Percentiles rank a stretch among this genome's conserved stretches.
Conservation (phyloP, 2,888 invertebrate species). For the Labia minor region DNA sequence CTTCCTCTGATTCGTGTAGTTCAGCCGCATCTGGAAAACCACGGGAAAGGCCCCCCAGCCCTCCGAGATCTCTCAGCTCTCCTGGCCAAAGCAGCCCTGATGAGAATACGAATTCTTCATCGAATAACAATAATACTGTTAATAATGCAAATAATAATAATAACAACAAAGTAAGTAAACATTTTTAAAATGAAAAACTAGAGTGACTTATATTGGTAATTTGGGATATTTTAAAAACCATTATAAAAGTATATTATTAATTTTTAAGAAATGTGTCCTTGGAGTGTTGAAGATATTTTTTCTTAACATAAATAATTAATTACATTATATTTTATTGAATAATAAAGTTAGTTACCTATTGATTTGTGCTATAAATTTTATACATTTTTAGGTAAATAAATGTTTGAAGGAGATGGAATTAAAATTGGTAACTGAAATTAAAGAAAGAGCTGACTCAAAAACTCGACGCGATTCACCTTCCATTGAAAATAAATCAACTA, state of each 20-base stretch:
- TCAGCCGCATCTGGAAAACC: slow-evolving; percentile 41
- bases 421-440: slow-evolving; percentile 72
- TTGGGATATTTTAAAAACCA: too few species aligned
- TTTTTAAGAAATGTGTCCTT: too few species aligned
- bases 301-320: too few species aligned
- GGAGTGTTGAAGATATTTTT: too few species aligned
- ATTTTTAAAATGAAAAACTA: slow-evolving; percentile 41
- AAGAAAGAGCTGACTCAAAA: slow-evolving; percentile 61
- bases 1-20: slow-evolving; percentile 47
- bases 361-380: too few species aligned
- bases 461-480: slow-evolving; percentile 36
- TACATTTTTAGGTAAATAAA: not conserved
- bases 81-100: slow-evolving; percentile 8
- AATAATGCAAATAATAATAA: slow-evolving; percentile 30
- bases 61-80: slow-evolving; percentile 32
- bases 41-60: slow-evolving; percentile 36
- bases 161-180: slow-evolving; percentile 33
- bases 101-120: not conserved
- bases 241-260: too few species aligned
- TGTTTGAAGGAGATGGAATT: slow-evolving; percentile 75
- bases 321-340: too few species aligned
- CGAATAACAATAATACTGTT: slow-evolving; percentile 23
- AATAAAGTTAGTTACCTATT: too few species aligned
- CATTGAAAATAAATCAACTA: slow-evolving; percentile 27
- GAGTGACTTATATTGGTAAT: too few species aligned